A percentile compares a stretch with the other conserved stretches of the same genome.
phyloP scores from a whole-genome alignment of 1,140 invertebrate genomes.

The Cryptotermes secundus region DNA sequence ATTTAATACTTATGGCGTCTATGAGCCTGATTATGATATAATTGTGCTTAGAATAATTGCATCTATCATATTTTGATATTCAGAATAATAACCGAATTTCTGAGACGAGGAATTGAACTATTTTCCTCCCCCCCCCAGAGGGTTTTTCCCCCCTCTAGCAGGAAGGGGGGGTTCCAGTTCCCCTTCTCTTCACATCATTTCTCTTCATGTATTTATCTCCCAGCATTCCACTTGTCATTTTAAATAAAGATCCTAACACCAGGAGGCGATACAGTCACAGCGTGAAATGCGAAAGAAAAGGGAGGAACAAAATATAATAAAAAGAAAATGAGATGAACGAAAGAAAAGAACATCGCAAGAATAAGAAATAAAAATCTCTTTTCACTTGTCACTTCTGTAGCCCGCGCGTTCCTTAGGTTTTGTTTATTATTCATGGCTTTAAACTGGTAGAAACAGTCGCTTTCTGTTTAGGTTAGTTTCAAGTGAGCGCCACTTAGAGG shows the following conservation, averaged over 20 bases:
- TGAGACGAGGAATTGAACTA: not conserved
- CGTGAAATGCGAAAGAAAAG: slow-evolving; percentile 22
- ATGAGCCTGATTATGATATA: too few species aligned
- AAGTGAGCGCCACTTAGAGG: not conserved
- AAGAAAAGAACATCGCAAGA: not conserved
- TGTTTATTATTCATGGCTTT: slow-evolving; percentile 23
- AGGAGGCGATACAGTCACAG: slow-evolving; percentile 33
- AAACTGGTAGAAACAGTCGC: not conserved
- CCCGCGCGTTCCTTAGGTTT: not conserved
- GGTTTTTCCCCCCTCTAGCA: not conserved
- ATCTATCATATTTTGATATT: not conserved
- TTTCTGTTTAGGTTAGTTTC: not conserved
- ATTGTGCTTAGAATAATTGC: not conserved
- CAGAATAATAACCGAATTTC: not conserved
- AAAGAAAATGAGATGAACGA: not conserved
- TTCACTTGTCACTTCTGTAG: slow-evolving; percentile 29
- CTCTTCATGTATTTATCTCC: not conserved
- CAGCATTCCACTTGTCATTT: slow-evolving; percentile 32
- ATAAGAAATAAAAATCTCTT: not conserved
- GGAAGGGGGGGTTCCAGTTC: not conserved
- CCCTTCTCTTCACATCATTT: slow-evolving; percentile 18
- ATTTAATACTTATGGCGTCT: too few species aligned
- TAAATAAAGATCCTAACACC: slow-evolving; percentile 37
- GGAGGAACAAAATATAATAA: not conserved
- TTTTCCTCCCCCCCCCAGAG: not conserved